Evolutionary conservation across 2,113 vertebrate genomes (phyloP).

Genomic region (Oceanites oceanicus): DNA sequence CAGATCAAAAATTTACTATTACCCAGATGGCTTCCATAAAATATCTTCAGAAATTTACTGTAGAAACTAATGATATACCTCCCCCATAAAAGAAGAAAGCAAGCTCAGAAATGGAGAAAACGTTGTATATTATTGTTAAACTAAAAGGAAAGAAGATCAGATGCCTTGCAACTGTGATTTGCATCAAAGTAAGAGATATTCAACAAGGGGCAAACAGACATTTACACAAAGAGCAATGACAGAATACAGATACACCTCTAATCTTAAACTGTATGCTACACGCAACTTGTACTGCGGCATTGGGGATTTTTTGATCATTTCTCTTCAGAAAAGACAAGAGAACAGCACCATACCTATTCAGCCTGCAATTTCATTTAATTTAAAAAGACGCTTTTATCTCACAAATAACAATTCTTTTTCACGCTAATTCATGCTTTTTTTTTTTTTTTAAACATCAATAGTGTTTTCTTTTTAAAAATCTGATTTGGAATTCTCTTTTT

Average conservation of each 20-base stretch:
- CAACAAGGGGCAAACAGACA: conserved; percentile 1
- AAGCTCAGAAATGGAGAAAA: not conserved
- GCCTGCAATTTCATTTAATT: not conserved
- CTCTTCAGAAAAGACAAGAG: not conserved
- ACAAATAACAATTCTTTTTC: not conserved
- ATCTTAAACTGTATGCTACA: not conserved
- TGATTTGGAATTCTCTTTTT: not conserved
- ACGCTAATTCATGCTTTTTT: not conserved
- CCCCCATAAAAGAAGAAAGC: not conserved
- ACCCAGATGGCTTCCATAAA: not conserved
- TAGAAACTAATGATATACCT: not conserved
- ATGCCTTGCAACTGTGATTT: not conserved
- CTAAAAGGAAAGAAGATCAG: not conserved
- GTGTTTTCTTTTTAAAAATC: not conserved
- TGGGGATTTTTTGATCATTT: not conserved
- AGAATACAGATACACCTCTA: not conserved
- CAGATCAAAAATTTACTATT: not conserved
- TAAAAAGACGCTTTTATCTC: not conserved
- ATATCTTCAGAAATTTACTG: not conserved
- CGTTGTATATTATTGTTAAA: not conserved
- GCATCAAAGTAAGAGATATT: not conserved
- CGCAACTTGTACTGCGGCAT: not conserved
- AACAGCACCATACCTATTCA: not conserved
- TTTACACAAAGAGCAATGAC: not conserved
- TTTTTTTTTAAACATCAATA: not conserved